These are phyloP conservation scores for Rhabdophis nuchalis DNA, from an alignment of 2,797 vertebrate genomes.

Conservation along the genomic window DNA sequence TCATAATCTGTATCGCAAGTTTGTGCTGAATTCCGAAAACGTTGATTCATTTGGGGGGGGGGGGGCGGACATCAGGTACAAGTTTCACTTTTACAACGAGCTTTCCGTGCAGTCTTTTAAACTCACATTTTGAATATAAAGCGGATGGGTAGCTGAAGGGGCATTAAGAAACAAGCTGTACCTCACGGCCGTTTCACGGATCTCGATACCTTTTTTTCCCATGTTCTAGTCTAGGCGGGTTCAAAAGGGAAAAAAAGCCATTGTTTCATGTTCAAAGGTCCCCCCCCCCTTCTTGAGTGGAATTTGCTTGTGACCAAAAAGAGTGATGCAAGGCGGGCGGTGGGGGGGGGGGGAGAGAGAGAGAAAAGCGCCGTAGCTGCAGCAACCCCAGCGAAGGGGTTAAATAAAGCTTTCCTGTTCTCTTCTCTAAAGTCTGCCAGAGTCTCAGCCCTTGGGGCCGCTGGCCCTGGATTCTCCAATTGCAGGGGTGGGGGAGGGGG, in stretches of 20 bases:
- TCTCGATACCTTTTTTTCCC: neutral
- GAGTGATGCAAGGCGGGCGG: slow-evolving; percentile 10
- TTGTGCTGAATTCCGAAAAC: neutral
- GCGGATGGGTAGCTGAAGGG: neutral
- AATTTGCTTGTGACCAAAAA: neutral
- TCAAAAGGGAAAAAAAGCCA: neutral
- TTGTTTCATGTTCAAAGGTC: neutral
- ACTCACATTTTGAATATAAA: neutral
- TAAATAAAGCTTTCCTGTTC: slow-evolving; percentile 41
- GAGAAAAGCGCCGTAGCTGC: neutral
- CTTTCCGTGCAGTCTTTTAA: neutral
- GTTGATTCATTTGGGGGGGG: neutral
- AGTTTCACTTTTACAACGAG: neutral
- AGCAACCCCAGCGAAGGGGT: slow-evolving; percentile 6
- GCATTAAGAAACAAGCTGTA: neutral
- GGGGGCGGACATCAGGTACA: neutral
- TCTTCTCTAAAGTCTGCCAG: slow-evolving; percentile 43
- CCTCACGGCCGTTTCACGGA: neutral
- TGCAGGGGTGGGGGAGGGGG: slow-evolving; percentile 48
- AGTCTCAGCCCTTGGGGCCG: slow-evolving; percentile 26
- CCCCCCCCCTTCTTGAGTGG: neutral
- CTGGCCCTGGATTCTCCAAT: slow-evolving; percentile 49
- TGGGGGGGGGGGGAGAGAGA: accelerated
- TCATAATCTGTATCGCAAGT: neutral
- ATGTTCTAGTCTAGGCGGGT: neutral